phyloP scores from a whole-genome alignment of 2,888 invertebrate species.

The Callyntrura sp. region DNA sequence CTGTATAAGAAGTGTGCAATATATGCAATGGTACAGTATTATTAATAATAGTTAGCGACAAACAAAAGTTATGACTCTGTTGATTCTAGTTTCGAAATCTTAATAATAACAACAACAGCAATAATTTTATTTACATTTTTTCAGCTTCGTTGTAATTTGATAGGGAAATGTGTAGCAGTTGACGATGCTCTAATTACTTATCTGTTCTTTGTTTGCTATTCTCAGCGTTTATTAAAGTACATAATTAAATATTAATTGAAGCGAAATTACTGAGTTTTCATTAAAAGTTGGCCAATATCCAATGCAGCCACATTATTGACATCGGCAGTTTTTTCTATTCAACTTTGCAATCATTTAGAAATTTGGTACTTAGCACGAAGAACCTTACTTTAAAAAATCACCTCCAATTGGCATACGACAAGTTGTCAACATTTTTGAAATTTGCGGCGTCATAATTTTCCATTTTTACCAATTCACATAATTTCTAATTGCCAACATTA shows the following conservation, averaged over 20 bases:
- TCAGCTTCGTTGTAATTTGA: conserved; percentile 1
- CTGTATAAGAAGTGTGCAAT: not conserved
- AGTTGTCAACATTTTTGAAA: no score
- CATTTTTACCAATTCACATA: no score
- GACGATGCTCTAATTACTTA: not conserved
- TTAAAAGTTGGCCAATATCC: not conserved
- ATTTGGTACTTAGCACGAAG: no score
- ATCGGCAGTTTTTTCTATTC: no score
- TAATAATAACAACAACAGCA: not conserved
- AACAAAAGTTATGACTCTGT: conserved; percentile 17
- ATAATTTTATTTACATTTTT: conserved; percentile 16
- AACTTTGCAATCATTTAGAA: no score
- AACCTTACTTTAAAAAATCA: no score
- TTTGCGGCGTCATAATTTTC: no score
- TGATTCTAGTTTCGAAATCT: conserved; percentile 11
- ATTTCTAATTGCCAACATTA: no score
- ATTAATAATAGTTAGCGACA: not conserved
- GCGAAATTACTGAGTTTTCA: not conserved
- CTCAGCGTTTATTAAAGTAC: no score
- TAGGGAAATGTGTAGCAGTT: not conserved
- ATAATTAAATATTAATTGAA: no score
- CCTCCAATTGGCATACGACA: no score
- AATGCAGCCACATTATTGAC: not conserved
- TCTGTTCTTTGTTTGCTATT: no score
- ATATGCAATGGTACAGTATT: not conserved